Evolutionary conservation across 2,113 vertebrate species (phyloP).

Genomic region (Cyanistes caeruleus): DNA sequence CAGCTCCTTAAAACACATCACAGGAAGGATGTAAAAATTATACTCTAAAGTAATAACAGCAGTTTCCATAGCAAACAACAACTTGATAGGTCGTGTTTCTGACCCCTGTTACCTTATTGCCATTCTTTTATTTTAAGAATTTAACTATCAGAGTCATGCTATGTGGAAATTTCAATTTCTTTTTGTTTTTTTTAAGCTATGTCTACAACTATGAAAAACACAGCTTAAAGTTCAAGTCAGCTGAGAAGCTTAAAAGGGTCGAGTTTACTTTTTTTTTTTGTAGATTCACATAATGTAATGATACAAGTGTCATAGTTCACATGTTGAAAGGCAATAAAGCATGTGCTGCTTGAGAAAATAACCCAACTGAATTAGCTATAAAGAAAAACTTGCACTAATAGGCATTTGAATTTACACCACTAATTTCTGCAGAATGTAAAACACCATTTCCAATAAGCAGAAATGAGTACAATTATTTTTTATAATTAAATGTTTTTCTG

Average conservation of each 20-base stretch:
- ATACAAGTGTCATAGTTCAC: neutral
- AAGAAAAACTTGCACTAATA: neutral
- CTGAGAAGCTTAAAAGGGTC: neutral
- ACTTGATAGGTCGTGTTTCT: neutral
- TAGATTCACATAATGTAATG: neutral
- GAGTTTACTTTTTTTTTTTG: neutral
- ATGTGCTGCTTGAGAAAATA: neutral
- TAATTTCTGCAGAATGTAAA: neutral
- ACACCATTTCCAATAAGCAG: neutral
- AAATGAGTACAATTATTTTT: neutral
- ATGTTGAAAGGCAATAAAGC: neutral
- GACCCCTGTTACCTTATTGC: neutral
- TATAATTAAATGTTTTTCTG: neutral
- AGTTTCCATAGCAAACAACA: neutral
- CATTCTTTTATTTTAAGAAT: neutral
- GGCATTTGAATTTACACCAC: neutral
- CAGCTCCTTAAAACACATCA: neutral
- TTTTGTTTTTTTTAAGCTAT: neutral
- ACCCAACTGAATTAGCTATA: neutral
- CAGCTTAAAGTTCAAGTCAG: neutral
- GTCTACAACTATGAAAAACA: neutral
- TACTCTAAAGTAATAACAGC: neutral
- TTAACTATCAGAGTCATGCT: neutral
- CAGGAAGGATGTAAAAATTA: neutral
- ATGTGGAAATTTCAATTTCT: neutral